These are phyloP conservation scores for Fragum sueziense DNA, from an alignment of 2,888 invertebrate species.

Conservation along the genomic window DNA sequence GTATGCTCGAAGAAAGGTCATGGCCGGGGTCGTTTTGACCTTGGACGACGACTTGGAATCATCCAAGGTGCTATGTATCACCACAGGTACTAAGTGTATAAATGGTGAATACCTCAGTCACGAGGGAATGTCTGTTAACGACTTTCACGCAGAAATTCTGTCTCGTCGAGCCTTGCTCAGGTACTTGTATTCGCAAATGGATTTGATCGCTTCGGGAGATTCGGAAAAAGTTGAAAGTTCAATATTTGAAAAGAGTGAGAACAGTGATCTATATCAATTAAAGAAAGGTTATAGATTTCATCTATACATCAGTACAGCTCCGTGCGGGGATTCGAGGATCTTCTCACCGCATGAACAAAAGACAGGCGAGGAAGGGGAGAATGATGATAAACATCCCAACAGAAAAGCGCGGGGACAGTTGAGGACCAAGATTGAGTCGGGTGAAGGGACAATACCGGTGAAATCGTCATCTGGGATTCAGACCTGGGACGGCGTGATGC, in stretches of 20 bases:
- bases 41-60: constrained; percentile 63
- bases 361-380: constrained; percentile 74
- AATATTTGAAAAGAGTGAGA: constrained; percentile 83
- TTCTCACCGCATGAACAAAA: constrained; percentile 97
- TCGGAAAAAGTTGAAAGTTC: constrained; percentile 72
- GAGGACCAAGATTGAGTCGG: constrained; percentile 97
- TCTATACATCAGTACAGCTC: constrained; percentile 98
- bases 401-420: constrained; percentile 91
- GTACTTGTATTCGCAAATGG: constrained; percentile 84
- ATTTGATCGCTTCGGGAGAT: constrained; percentile 84
- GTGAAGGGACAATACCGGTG: constrained; percentile 86
- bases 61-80: constrained; percentile 84
- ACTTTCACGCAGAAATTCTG: constrained; percentile 98
- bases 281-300: constrained; percentile 91
- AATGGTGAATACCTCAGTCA: constrained; percentile 96
- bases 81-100: constrained; percentile 97
- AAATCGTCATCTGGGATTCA: constrained; percentile 75
- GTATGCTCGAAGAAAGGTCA: constrained; percentile 88
- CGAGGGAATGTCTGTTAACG: constrained; percentile 93
- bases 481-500: constrained; percentile 83
- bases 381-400: constrained; percentile 79
- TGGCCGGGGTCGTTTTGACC: constrained; percentile 97
- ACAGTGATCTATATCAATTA: constrained; percentile 81
- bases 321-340: constrained; percentile 97
- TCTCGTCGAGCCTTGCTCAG: constrained; percentile 86